A percentile compares a stretch with the other conserved stretches of the same genome.
Evolutionary conservation across 2,888 invertebrate species (phyloP).

Genomic region (Dasypogon diadema): DNA sequence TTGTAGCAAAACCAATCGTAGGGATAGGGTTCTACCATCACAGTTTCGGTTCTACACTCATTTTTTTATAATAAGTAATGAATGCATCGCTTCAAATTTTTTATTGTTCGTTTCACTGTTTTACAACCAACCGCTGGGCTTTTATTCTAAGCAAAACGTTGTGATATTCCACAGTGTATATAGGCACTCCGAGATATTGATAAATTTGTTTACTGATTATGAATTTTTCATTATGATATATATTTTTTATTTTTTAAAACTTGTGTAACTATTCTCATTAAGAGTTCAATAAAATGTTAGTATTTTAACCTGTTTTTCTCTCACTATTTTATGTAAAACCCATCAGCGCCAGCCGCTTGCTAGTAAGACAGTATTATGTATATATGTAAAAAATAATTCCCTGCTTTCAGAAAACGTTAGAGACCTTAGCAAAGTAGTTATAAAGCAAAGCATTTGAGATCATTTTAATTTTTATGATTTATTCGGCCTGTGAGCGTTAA

Average conservation of each 20-base stretch:
- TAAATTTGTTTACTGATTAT: slow-evolving; percentile 37
- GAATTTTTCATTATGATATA: slow-evolving; percentile 38
- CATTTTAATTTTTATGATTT: no score
- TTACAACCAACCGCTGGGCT: background rate
- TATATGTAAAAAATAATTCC: no score
- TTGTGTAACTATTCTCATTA: slow-evolving; percentile 28
- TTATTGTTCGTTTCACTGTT: background rate
- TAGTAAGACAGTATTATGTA: no score
- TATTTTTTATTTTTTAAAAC: slow-evolving; percentile 45
- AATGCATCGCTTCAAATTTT: background rate
- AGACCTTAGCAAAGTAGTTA: no score
- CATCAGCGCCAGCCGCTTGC: no score
- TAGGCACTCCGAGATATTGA: slow-evolving; percentile 23
- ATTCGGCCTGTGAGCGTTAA: no score
- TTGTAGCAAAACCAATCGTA: background rate
- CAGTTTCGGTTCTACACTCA: slow-evolving; percentile 33
- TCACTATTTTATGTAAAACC: no score
- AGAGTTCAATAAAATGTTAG: slow-evolving; percentile 32
- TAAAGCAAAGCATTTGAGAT: no score
- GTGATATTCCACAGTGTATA: slow-evolving; percentile 45
- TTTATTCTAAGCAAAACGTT: slow-evolving; percentile 37
- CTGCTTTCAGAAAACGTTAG: no score
- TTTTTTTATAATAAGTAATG: slow-evolving; percentile 9
- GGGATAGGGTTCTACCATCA: slow-evolving; percentile 15
- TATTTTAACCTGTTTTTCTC: background rate